These are phyloP conservation scores for Gandaritis pyraliata DNA, from an alignment of 2,888 invertebrate genomes.

Conservation along the genomic window DNA sequence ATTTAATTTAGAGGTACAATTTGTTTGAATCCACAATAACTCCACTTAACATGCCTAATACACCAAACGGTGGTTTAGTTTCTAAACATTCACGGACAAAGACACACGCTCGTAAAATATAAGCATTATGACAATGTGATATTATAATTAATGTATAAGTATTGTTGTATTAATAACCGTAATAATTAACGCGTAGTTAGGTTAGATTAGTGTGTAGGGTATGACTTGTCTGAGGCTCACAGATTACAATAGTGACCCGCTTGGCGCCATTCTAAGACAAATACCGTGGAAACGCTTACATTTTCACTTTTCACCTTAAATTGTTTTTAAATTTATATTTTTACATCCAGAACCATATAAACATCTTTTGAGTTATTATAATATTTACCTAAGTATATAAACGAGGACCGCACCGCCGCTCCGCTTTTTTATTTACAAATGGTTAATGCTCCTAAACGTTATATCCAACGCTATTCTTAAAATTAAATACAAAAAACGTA, in stretches of 20 bases:
- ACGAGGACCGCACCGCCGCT: conserved; percentile 65
- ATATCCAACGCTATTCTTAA: conserved; percentile 86
- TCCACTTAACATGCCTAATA: conserved; percentile 75
- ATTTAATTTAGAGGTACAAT: conserved; percentile 67
- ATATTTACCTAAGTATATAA: conserved; percentile 81
- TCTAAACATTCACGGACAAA: conserved; percentile 84
- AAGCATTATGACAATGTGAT: conserved; percentile 85
- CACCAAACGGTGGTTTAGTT: conserved; percentile 80
- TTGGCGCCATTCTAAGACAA: conserved; percentile 79
- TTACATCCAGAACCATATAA: conserved; percentile 85
- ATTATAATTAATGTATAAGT: conserved; percentile 82
- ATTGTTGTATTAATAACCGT: conserved; percentile 81
- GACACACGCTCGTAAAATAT: conserved; percentile 85
- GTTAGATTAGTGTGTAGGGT: conserved; percentile 79
- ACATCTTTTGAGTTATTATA: conserved; percentile 84
- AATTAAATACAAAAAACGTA: conserved; percentile 85
- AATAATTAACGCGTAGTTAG: conserved; percentile 82
- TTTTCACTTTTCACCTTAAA: conserved; percentile 72
- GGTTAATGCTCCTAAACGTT: conserved; percentile 88
- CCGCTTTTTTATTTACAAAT: conserved; percentile 86
- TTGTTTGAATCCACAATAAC: conserved; percentile 66
- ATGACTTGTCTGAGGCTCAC: conserved; percentile 78
- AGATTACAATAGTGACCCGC: conserved; percentile 82
- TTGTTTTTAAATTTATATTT: conserved; percentile 79
- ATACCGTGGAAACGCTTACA: conserved; percentile 79